Evolutionary conservation across 2,113 vertebrate species (phyloP).

Genomic region (Ondatra zibethicus): DNA sequence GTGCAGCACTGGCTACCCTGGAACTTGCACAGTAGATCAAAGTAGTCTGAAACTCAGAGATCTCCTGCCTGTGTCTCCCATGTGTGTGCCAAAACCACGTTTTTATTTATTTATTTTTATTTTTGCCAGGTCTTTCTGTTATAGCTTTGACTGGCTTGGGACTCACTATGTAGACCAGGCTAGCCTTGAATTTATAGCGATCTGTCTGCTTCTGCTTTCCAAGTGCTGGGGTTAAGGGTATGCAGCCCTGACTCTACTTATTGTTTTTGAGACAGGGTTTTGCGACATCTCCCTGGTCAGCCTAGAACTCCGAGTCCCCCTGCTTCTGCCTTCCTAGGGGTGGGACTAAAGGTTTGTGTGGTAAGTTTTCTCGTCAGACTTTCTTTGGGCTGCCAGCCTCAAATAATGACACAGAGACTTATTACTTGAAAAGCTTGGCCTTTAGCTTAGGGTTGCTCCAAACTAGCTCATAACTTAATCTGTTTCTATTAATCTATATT

Average conservation of each 20-base stretch:
- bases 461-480: not conserved
- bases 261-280: not conserved
- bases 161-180: not conserved
- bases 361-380: not conserved
- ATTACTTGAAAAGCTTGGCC: not conserved
- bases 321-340: not conserved
- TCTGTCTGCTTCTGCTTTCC: not conserved
- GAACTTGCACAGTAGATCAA: not conserved
- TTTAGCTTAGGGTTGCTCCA: not conserved
- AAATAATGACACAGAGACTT: not conserved
- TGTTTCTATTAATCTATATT: not conserved
- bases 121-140: not conserved
- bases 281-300: not conserved
- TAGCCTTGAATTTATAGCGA: not conserved
- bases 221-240: not conserved
- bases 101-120: not conserved
- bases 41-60: not conserved
- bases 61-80: not conserved
- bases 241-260: not conserved
- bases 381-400: not conserved
- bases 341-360: not conserved
- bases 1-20: not conserved
- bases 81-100: not conserved
- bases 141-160: not conserved
- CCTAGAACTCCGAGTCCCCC: not conserved